These are phyloP conservation scores for Isoperla grammatica DNA, from an alignment of 2,888 invertebrate species.

Conservation along the genomic window DNA sequence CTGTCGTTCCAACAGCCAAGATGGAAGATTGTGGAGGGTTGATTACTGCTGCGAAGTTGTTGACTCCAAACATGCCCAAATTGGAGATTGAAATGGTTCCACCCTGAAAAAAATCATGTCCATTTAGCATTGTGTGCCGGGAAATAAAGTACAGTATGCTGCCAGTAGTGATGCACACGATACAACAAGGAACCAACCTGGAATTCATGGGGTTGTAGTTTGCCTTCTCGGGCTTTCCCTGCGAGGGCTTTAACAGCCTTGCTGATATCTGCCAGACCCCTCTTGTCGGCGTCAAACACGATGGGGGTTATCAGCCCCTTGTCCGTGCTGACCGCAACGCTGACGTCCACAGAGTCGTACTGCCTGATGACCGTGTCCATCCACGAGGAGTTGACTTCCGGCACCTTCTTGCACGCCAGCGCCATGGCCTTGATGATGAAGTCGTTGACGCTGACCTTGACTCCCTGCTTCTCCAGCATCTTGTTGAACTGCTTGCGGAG, in stretches of 20 bases:
- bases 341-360: constrained; percentile 89
- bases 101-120: constrained; percentile 50
- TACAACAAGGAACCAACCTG: constrained; percentile 50
- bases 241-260: constrained; percentile 74
- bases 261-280: constrained; percentile 81
- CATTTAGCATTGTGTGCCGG: not conserved
- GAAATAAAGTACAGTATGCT: too few relatives aligned
- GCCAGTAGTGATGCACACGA: too few relatives aligned
- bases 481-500: constrained; percentile 76
- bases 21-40: constrained; percentile 96
- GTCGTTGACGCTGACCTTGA: constrained; percentile 93
- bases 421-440: constrained; percentile 94
- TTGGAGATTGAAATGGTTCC: constrained; percentile 94
- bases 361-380: constrained; percentile 88
- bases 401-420: constrained; percentile 80
- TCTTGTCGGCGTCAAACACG: constrained; percentile 82
- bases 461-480: constrained; percentile 65
- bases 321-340: constrained; percentile 94
- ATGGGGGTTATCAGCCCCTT: constrained; percentile 96
- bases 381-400: constrained; percentile 94
- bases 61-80: constrained; percentile 90
- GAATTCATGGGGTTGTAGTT: constrained; percentile 88
- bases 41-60: constrained; percentile 87
- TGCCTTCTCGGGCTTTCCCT: constrained; percentile 79
- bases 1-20: constrained; percentile 76